Evolutionary conservation across 2,888 invertebrate genomes (phyloP), one percentile per base, ranked within the genome.

Genomic region (Pherbina coryleti): DNA sequence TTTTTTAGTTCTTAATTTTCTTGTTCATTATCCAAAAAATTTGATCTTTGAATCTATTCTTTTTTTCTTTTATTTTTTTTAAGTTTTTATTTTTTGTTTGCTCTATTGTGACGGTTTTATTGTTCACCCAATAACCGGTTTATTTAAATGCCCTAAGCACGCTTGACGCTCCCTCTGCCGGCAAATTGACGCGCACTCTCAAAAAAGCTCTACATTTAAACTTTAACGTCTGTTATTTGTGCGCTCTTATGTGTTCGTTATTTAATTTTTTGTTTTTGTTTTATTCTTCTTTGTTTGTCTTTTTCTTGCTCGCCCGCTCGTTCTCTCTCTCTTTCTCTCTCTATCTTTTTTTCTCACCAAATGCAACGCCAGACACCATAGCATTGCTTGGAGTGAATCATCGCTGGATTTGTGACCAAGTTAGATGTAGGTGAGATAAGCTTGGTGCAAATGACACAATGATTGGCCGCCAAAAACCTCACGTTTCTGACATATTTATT

Each of bases 61-160:
- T 19, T 4, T 53, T 14, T n/a, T 75, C 17, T 64, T 5, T 31
- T 28, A n/a, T 28, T 3, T 55, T 57, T 57, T n/a, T 31, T 66
- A 53, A 34, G 7, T 37, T 60, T 70, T 51, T 51, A 7, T 49
- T 75, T 66, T 0, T 66, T 53, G 19, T 53, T 22, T 14, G 19
- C n/a, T 60, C 4, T 8, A 49, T 51, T 49, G 69, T 60, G 64
- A 67, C 44, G 44, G 37, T 70, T 76, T 44, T 31, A 51, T 71
- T 60, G 49, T 62, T 76, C 5, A 25, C 31, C 17, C 7, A 22
- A 57, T 51, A 53, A 49, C 69, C 49, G 69, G 51, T 69, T 69
- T 14, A 17, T 17, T 17, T 3, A 17, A 7, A 17, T 4, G 28
- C 28, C n/a, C 69, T 69, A 69, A 19, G 3, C 22, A 0, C 51